Evolutionary conservation across 2,113 vertebrate genomes (phyloP).

Genomic region (Camelus dromedarius): DNA sequence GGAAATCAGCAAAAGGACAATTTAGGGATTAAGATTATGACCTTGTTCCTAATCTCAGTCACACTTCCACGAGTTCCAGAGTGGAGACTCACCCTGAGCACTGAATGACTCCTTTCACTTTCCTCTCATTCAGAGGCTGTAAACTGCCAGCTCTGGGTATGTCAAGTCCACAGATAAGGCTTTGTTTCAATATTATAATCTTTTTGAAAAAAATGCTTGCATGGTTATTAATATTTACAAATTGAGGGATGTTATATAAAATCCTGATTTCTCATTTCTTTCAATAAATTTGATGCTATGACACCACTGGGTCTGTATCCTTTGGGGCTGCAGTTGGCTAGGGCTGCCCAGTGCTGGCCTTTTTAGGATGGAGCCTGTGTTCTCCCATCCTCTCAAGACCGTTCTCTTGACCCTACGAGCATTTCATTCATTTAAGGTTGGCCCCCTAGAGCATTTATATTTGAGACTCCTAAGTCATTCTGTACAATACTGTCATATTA

Average conservation of each 20-base stretch:
- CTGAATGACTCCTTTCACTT: not conserved
- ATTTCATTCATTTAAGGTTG: not conserved
- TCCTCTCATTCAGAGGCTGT: not conserved
- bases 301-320: not conserved
- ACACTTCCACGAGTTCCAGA: not conserved
- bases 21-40: not conserved
- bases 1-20: not conserved
- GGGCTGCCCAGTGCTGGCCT: not conserved
- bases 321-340: not conserved
- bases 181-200: not conserved
- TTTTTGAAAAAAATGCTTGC: not conserved
- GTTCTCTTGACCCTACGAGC: not conserved
- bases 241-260: not conserved
- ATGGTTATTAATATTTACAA: not conserved
- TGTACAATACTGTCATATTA: not conserved
- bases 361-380: not conserved
- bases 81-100: not conserved
- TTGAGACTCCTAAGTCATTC: not conserved
- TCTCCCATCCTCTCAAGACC: not conserved
- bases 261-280: not conserved
- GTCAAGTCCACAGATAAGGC: not conserved
- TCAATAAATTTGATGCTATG: not conserved
- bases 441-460: not conserved
- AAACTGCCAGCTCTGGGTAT: not conserved
- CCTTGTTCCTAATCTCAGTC: not conserved